Base-by-base conservation (phyloP, 1,140 invertebrate genomes). In the Zophobas morio region DNA sequence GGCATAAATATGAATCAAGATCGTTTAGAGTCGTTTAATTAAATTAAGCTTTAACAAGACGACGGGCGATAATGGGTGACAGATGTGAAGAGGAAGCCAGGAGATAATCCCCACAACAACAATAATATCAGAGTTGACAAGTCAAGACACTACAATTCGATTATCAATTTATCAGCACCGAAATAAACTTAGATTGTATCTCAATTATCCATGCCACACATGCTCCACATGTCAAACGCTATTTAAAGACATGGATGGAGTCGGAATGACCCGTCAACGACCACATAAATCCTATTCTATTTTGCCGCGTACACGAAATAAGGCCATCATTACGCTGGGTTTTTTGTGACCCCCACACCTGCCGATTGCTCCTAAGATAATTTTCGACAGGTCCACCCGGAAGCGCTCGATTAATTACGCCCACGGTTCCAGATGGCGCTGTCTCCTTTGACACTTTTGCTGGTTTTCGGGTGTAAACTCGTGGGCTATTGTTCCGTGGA, bases 401-500 rank as follows among this genome's bases (percentile, higher is more conserved):
- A 20, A 51, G 6, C 49, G 49, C 3, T 46, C 42, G 20, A 20
- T 20, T 20, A 54, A 54, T 34, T 54, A 34, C 53, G 32, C 32
- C 49, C 49, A 63, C 60, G 60, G 39, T 4, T 4, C 6, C 60
- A 66, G 60, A 42, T 66, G 60, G 60, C 60, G 60, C 20, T 54
- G 53, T 54, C 53, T 34, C 32, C 6, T 54, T 54, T 54, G 53
- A 54, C 53, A 54, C 53, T 51, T 51, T 20, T 2, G 4, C 2
- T 6, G 0, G 3, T 51, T 51, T 51, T 51, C n/a, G 49, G 49
- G 3, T 46, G 42, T 46, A 8, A 3, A 46, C 3, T 8, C 6
- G n/a, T 4, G 60, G 39, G 39, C 37, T 39, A 66, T 66, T 66
- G 60, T 66, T 66, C 60, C 33, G 42, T 39, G 33, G 42, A 66